A percentile compares a stretch with the other conserved stretches of the same genome.
Conservation (phyloP, 1,140 invertebrate species). For the Papilio xuthus region DNA sequence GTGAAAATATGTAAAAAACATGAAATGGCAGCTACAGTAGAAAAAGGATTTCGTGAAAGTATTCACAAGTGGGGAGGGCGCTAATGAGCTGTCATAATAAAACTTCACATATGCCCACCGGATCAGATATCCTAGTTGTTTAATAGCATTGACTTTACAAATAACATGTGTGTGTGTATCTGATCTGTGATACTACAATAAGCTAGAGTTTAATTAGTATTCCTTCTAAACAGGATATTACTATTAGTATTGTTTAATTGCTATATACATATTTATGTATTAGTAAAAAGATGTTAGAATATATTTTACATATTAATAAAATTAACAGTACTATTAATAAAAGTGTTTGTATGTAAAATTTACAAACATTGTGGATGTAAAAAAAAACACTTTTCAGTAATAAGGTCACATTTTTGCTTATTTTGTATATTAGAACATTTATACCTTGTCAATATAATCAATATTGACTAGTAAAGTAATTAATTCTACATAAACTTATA, state of each 20-base stretch:
- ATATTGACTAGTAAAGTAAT: constrained; percentile 15
- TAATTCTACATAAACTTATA: constrained; percentile 11
- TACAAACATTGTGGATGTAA: neutral
- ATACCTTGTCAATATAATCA: constrained; percentile 4
- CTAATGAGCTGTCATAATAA: too few relatives aligned
- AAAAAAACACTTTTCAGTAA: neutral
- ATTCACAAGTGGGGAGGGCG: too few relatives aligned
- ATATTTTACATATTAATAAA: neutral
- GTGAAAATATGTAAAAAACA: too few relatives aligned
- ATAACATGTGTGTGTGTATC: too few relatives aligned
- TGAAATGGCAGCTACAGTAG: too few relatives aligned
- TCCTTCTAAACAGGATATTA: neutral
- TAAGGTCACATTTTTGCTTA: neutral
- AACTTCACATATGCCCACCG: too few relatives aligned
- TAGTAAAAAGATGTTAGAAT: neutral
- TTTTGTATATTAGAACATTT: neutral
- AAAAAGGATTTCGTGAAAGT: too few relatives aligned
- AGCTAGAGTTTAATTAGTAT: too few relatives aligned
- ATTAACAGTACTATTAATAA: neutral
- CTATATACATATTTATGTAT: neutral
- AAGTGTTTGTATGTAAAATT: neutral
- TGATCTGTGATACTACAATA: too few relatives aligned
- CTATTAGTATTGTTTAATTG: too few relatives aligned
- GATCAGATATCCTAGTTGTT: too few relatives aligned
- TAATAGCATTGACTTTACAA: too few relatives aligned